Base-by-base conservation (phyloP, 2,113 vertebrate species). In the Microtus oregoni region DNA sequence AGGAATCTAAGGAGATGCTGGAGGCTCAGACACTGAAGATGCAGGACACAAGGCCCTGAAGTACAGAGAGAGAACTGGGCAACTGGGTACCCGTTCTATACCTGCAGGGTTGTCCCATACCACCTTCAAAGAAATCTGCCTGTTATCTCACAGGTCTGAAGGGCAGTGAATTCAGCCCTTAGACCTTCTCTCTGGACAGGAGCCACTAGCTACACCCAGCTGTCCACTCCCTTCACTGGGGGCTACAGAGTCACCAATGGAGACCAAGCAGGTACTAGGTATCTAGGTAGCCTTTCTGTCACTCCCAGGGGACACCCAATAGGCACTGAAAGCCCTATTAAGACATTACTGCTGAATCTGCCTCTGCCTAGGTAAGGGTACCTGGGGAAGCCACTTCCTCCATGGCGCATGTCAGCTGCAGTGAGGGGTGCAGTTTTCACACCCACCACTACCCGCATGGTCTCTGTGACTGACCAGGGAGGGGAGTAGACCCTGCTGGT, bases 111-210 rank as follows among this genome's bases (percentile, higher is more conserved):
- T 70, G 47, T 41, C 68, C 26, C 41, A 0, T 55, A 32, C 5
- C 68, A 67, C 30, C 26, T 2, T 4, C 32, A 7, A 38, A 58
- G 13, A n/a, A 9, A 63, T 44, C 70, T 47, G 24, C 12, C 10
- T 61, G 5, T 0, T 19, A 3, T 26, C 28, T 14, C 65, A 32
- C 0, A 89, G 35, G 22, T 7, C 8, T 17, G 7, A 52, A 52
- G 41, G 55, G 38, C 12, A 65, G 52, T 13, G 8, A 63, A 1
- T 7, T 1, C 50, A 32, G 3, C 19, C 32, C 91, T 38, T 6
- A 13, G 1, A 19, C 72, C 73, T 58, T 30, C 55, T 44, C 55
- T 6, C 17, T 7, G n/a, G 19, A 2, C 17, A 52, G 35, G 4
- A 3, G 11, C 30, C 28, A 3, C 5, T 1, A 32, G 50, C 30